Base-by-base conservation (phyloP, 2,888 invertebrate species). In the Morpho achilles region DNA sequence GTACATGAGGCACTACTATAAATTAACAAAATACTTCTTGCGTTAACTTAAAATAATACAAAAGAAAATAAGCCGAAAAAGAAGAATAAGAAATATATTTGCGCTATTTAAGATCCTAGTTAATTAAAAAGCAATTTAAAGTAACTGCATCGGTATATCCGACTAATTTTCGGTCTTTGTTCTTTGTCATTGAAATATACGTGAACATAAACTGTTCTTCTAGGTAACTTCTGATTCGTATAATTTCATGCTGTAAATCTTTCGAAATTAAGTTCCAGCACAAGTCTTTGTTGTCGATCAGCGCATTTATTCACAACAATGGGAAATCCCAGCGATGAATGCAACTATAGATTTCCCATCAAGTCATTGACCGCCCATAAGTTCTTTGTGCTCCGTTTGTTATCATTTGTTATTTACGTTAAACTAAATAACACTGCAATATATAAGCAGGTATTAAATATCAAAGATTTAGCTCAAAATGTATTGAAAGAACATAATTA, bases 341-440 rank as follows among this genome's bases (percentile, higher is more conserved):
- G 56, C 45, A 10, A 41, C 54, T 48, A 56, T 53, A 50, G 46
- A 53, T 61, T 63, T 61, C 59, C 56, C 59, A 63, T 59, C 32
- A 56, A 53, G 61, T 63, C 63, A 61, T 56, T 55, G 63, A 61
- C 61, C 63, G 48, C 47, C 46, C n/a, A 49, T 51, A 52, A 52
- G 46, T 23, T 57, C 61, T 63, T 63, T 63, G 61, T 63, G 55
- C 40, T 39, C n/a, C 32, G 43, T 16, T 46, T 54, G 23, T 54
- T 54, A 54, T 47, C 48, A 54, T 10, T 54, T 42, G 16, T 53
- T 46, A 22, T 53, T 43, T 48, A 54, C 32, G 10, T 44, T 46
- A 39, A 16, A 8, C 45, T 8, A 39, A 8, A 39, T 8, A 53
- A n/a, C 16, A n/a, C 44, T 39, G 23, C 5, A 32, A 5, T 32